Conservation (phyloP, 2,888 invertebrate genomes). For the Nowickia ferox region DNA sequence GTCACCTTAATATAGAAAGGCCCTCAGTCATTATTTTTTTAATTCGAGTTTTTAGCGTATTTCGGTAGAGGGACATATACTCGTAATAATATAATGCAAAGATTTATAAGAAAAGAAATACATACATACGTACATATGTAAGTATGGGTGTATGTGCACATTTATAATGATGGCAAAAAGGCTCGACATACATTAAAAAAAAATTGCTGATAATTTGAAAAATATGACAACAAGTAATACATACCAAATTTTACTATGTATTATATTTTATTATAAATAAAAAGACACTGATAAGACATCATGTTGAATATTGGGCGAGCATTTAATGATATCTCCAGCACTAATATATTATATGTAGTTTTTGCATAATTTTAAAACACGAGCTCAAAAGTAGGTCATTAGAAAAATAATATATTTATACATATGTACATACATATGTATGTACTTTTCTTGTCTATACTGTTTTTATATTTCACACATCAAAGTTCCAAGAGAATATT, state of each 20-base stretch:
- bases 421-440: no score
- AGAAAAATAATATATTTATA: no score
- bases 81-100: background rate
- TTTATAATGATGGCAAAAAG: no score
- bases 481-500: background rate
- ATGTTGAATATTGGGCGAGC: background rate
- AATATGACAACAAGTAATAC: background rate
- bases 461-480: background rate
- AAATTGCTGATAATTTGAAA: no score
- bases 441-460: background rate
- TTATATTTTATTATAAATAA: slow-evolving; percentile 3
- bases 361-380: background rate
- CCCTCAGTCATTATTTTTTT: no score
- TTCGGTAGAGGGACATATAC: background rate
- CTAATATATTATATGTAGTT: background rate
- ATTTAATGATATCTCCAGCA: background rate
- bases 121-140: background rate
- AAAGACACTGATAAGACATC: slow-evolving; percentile 22
- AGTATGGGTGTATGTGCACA: background rate
- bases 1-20: no score
- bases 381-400: background rate
- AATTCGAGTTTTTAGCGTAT: no score
- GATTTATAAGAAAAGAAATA: background rate
- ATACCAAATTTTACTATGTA: background rate
- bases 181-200: no score